A percentile compares a stretch with the other conserved stretches of the same genome.
Evolutionary conservation across 2,113 vertebrate genomes (phyloP).

Genomic region (Antechinus stuartii): DNA sequence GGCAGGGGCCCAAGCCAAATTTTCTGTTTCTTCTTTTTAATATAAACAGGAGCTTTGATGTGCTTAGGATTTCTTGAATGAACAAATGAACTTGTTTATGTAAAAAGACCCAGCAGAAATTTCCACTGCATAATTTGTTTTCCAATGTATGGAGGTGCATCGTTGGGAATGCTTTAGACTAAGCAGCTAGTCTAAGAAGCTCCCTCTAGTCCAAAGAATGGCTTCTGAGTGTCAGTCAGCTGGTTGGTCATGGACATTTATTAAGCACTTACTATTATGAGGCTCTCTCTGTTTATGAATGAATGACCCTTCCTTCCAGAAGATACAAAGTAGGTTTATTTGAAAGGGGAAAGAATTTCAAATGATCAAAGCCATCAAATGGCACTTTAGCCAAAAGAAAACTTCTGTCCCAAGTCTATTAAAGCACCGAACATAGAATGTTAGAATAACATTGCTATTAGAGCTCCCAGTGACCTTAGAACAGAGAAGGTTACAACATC

Average conservation of each 20-base stretch:
- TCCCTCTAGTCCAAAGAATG: slow-evolving; percentile 41
- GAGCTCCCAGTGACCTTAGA: neutral
- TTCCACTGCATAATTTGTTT: slow-evolving; percentile 77
- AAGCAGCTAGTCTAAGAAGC: slow-evolving; percentile 5
- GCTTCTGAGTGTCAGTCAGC: neutral
- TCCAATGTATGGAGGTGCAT: slow-evolving; percentile 36
- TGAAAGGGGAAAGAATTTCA: neutral
- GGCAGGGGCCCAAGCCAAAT: slow-evolving; percentile 79
- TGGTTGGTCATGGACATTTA: neutral
- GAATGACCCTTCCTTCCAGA: slow-evolving; percentile 13
- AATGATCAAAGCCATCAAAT: neutral
- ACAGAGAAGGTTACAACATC: neutral
- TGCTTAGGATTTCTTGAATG: slow-evolving; percentile 78
- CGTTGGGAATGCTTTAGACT: slow-evolving; percentile 1
- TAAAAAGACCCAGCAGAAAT: slow-evolving; percentile 76
- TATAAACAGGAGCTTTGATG: slow-evolving; percentile 82
- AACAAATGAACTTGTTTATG: slow-evolving; percentile 81
- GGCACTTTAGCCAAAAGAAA: neutral
- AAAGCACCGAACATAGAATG: neutral
- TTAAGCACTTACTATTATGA: neutral
- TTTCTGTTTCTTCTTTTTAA: slow-evolving; percentile 80
- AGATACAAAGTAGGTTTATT: neutral
- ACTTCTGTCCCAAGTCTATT: neutral
- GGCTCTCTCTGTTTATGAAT: neutral
- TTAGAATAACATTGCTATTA: neutral